phyloP scores from a whole-genome alignment of 2,797 vertebrate genomes.

The Gila robusta region DNA sequence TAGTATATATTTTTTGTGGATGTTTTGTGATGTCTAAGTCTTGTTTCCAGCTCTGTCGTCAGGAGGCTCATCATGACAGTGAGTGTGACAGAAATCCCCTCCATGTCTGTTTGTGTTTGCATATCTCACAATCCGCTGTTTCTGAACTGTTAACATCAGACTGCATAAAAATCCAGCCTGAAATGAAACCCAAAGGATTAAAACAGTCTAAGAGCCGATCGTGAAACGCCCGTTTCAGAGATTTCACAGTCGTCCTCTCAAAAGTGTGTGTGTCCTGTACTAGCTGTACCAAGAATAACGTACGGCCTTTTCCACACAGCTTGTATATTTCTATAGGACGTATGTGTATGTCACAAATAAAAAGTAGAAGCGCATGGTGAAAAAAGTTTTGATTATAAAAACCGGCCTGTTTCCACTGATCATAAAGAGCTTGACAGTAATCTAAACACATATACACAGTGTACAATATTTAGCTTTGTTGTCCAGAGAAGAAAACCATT shows the following conservation, averaged over 20 bases:
- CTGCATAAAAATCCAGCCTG: conserved; percentile 5
- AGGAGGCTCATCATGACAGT: conserved; percentile 65
- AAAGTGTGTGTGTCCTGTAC: background rate
- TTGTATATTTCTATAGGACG: conserved; percentile 30
- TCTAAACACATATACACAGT: conserved; percentile 65
- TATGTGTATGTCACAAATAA: conserved; percentile 27
- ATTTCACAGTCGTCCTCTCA: background rate
- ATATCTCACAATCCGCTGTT: conserved; percentile 52
- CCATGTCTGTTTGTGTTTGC: conserved; percentile 65
- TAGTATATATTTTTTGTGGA: too few species aligned
- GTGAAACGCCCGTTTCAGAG: background rate
- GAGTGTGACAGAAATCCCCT: conserved; percentile 69
- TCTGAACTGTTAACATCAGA: conserved; percentile 57
- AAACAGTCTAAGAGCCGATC: background rate
- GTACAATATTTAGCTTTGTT: conserved; percentile 67
- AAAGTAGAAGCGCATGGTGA: conserved; percentile 19
- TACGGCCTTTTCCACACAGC: background rate
- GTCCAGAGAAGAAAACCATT: conserved; percentile 65
- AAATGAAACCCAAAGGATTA: conserved; percentile 6
- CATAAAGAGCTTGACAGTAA: conserved; percentile 63
- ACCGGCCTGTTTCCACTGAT: conserved; percentile 57
- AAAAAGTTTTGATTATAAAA: conserved; percentile 58
- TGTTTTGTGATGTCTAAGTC: background rate
- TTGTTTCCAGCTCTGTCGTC: conserved; percentile 49
- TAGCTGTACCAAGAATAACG: background rate